Evolutionary conservation across 2,888 invertebrate species (phyloP).

Genomic region (Meta bourneti): DNA sequence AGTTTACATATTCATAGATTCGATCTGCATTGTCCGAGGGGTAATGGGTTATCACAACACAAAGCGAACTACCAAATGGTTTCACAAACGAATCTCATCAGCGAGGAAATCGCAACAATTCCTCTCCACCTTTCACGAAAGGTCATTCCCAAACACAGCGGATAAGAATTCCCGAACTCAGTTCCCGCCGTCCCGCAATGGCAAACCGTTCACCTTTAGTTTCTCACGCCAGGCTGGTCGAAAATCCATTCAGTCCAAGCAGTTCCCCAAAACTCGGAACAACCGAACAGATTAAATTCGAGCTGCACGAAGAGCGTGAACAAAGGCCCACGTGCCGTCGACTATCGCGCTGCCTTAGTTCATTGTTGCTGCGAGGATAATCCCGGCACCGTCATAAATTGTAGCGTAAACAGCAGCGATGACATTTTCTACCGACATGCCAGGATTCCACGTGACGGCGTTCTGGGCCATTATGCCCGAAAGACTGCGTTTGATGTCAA

Average conservation of each 20-base stretch:
- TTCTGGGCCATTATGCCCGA: constrained; percentile 30
- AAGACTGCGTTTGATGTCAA: constrained; percentile 45
- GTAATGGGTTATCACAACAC: no score
- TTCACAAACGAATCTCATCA: no score
- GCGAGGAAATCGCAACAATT: no score
- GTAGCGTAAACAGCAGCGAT: constrained; percentile 42
- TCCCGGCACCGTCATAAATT: constrained; percentile 38
- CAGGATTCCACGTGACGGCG: background rate
- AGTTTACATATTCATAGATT: no score
- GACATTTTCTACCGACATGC: constrained; percentile 24
- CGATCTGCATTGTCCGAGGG: no score
- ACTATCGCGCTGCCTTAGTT: background rate
- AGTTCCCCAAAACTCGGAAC: background rate
- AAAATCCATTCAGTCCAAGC: background rate
- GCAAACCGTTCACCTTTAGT: background rate
- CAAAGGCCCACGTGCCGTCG: constrained; percentile 1
- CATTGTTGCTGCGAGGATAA: constrained; percentile 34
- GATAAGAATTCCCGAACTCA: no score
- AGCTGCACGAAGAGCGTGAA: constrained; percentile 30
- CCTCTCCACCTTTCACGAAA: no score
- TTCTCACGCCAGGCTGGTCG: background rate
- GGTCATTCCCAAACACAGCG: no score
- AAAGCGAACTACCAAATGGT: no score
- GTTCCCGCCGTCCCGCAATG: no score
- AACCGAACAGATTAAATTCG: constrained; percentile 22